Conservation (phyloP, 2,113 vertebrate genomes). For the Neogale vison region DNA sequence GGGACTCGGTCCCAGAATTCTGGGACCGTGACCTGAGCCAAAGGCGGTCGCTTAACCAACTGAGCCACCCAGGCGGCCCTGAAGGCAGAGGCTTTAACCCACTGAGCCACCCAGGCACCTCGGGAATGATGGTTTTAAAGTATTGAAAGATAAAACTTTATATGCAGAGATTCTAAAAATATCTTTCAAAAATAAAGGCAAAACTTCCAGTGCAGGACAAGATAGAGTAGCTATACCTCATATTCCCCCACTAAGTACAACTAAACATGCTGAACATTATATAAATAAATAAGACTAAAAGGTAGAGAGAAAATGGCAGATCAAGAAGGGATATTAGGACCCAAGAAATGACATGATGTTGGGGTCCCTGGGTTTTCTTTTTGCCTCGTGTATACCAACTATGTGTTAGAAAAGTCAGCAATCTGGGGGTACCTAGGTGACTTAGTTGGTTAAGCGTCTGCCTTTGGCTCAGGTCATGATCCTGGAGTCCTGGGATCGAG, state of each 20-base stretch:
- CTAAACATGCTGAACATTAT: not conserved
- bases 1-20: no score
- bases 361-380: not conserved
- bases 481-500: no score
- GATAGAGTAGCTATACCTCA: not conserved
- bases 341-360: not conserved
- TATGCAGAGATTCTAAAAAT: not conserved
- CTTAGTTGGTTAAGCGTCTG: no score
- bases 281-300: not conserved
- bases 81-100: no score
- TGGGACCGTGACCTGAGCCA: no score
- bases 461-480: no score
- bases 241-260: not conserved
- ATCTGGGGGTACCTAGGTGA: not conserved
- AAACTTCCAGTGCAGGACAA: not conserved
- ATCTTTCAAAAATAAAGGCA: not conserved
- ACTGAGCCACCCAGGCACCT: no score
- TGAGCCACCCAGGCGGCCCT: no score
- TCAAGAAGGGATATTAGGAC: not conserved
- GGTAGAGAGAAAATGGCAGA: not conserved
- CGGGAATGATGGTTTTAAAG: not conserved
- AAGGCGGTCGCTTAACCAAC: no score
- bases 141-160: not conserved
- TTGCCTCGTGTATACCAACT: not conserved
- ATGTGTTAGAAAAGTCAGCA: not conserved